Conservation (phyloP, 2,888 invertebrate species). For the Amiota mariae region DNA sequence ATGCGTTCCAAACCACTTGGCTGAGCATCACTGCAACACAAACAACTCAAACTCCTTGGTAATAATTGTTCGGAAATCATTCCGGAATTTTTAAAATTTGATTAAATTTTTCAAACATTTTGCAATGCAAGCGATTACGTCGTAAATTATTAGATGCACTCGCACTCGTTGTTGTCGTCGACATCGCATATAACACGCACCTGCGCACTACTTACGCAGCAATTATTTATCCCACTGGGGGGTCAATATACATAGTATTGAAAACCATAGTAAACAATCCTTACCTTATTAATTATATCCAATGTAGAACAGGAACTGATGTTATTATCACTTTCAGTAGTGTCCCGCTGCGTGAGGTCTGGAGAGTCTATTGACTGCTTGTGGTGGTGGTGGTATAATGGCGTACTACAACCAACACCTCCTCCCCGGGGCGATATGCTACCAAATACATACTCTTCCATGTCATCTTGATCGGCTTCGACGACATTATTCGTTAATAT, state of each 20-base stretch:
- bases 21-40: constrained; percentile 75
- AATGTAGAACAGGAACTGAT: constrained; percentile 73
- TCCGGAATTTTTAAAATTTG: constrained; percentile 36
- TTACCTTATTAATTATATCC: constrained; percentile 73
- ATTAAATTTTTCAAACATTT: constrained; percentile 34
- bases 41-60: constrained; percentile 77
- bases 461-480: constrained; percentile 45
- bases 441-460: constrained; percentile 66
- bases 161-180: constrained; percentile 41
- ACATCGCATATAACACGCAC: constrained; percentile 58
- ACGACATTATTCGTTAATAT: constrained; percentile 36
- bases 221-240: neutral
- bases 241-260: neutral
- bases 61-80: constrained; percentile 70
- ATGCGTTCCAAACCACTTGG: constrained; percentile 51
- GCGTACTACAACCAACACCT: constrained; percentile 36
- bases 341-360: constrained; percentile 68
- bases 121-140: constrained; percentile 55
- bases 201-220: constrained; percentile 56
- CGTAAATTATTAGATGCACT: constrained; percentile 49
- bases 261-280: constrained; percentile 36
- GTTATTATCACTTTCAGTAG: constrained; percentile 72
- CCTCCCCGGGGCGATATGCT: constrained; percentile 68
- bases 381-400: constrained; percentile 27
- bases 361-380: constrained; percentile 58